phyloP scores from a whole-genome alignment of 2,888 invertebrate species.

The Anoncus sp. region DNA sequence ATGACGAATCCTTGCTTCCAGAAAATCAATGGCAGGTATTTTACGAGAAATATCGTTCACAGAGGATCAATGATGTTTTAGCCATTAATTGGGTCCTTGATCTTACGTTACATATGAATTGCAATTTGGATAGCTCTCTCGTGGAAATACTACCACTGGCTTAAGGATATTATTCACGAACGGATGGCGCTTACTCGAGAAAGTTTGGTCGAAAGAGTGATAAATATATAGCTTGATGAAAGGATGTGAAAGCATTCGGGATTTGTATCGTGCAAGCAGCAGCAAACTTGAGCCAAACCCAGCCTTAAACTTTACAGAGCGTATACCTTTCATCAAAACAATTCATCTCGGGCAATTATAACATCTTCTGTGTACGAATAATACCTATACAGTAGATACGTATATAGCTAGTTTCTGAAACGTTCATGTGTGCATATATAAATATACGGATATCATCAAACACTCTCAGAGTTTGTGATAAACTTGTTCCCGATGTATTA shows the following conservation, averaged over 20 bases:
- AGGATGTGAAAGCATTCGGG: slow-evolving; percentile 5
- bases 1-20: not conserved
- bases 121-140: slow-evolving; percentile 18
- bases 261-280: slow-evolving; percentile 12
- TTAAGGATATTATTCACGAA: slow-evolving; percentile 26
- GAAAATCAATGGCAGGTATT: slow-evolving; percentile 8
- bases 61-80: not conserved
- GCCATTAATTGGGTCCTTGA: slow-evolving; percentile 10
- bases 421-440: too few relatives aligned
- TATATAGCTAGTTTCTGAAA: too few relatives aligned
- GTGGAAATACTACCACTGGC: slow-evolving; percentile 14
- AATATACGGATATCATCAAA: not conserved
- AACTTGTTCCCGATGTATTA: slow-evolving; percentile 73
- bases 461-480: slow-evolving; percentile 55
- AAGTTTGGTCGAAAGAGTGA: slow-evolving; percentile 14
- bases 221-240: slow-evolving; percentile 10
- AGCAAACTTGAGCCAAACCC: not conserved
- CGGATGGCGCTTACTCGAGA: slow-evolving; percentile 20
- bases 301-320: not conserved
- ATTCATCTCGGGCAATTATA: too few relatives aligned
- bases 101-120: slow-evolving; percentile 22
- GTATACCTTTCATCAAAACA: too few relatives aligned
- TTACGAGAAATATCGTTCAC: slow-evolving; percentile 12
- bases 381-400: too few relatives aligned
- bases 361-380: too few relatives aligned